These are phyloP conservation scores for Gymnodraco acuticeps DNA, from an alignment of 2,797 vertebrate genomes.

Conservation along the genomic window DNA sequence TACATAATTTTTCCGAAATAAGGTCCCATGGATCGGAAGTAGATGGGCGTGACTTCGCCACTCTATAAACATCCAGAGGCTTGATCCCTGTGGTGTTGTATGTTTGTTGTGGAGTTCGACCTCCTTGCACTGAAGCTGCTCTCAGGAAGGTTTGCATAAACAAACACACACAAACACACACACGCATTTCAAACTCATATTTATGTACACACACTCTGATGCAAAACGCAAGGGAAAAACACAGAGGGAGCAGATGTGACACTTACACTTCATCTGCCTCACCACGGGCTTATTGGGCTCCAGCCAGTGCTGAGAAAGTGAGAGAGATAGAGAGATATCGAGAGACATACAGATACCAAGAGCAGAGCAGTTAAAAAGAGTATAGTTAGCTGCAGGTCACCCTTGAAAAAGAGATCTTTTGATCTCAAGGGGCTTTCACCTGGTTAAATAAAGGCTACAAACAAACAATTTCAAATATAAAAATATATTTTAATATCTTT, in stretches of 20 bases:
- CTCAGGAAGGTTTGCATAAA: constrained; percentile 6
- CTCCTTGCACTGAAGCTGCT: constrained; percentile 13
- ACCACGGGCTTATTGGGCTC: constrained; percentile 95
- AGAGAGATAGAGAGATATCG: constrained; percentile 23
- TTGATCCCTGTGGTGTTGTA: constrained; percentile 30
- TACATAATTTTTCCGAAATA: no score
- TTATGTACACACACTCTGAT: constrained; percentile 2
- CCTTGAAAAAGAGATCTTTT: no score
- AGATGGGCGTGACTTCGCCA: no score
- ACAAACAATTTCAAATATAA: no score
- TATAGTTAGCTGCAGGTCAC: no score
- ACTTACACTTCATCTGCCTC: constrained; percentile 99
- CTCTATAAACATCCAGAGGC: constrained; percentile 2
- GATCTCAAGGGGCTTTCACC: no score
- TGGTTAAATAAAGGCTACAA: no score
- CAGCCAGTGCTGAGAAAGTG: constrained; percentile 92
- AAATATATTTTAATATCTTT: no score
- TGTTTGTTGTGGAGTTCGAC: constrained; percentile 42
- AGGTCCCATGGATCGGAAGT: no score
- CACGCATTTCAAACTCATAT: background rate
- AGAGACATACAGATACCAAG: constrained; percentile 12
- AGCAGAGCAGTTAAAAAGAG: background rate
- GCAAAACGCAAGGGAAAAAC: constrained; percentile 10
- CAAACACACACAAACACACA: background rate
- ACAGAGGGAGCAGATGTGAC: constrained; percentile 48